Evolutionary conservation across 2,113 vertebrate genomes (phyloP).

Genomic region (Noturus placidus): DNA sequence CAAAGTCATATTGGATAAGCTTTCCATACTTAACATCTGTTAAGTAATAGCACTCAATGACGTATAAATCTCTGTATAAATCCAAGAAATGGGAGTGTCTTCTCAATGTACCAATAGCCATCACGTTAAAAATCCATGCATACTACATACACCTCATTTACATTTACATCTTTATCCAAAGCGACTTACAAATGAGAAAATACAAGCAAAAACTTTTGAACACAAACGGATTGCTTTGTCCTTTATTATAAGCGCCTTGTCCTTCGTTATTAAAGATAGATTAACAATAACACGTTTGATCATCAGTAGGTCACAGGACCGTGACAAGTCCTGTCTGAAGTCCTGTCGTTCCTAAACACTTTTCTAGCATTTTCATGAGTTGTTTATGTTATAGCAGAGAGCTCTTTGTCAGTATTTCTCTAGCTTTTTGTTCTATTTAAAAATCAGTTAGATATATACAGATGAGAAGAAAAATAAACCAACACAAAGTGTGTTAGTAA

Average conservation of each 20-base stretch:
- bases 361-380: neutral
- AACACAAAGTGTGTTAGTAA: neutral
- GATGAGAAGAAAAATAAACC: no score
- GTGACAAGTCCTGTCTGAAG: neutral
- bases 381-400: neutral
- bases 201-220: no score
- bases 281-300: neutral
- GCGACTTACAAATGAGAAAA: no score
- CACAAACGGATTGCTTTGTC: neutral
- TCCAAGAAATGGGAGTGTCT: neutral
- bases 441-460: neutral
- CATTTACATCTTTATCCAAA: no score
- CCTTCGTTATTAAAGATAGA: neutral
- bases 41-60: neutral
- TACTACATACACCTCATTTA: neutral
- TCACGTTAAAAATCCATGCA: neutral
- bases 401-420: neutral
- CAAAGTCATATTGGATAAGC: neutral
- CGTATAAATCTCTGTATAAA: neutral
- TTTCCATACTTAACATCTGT: neutral
- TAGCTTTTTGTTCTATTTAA: neutral
- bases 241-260: neutral
- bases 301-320: no score
- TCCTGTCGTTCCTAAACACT: neutral
- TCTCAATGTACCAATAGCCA: neutral